A percentile compares a stretch with the other conserved stretches of the same genome.
Conservation (phyloP, 2,888 invertebrate genomes). For the Esperia sulphurella region DNA sequence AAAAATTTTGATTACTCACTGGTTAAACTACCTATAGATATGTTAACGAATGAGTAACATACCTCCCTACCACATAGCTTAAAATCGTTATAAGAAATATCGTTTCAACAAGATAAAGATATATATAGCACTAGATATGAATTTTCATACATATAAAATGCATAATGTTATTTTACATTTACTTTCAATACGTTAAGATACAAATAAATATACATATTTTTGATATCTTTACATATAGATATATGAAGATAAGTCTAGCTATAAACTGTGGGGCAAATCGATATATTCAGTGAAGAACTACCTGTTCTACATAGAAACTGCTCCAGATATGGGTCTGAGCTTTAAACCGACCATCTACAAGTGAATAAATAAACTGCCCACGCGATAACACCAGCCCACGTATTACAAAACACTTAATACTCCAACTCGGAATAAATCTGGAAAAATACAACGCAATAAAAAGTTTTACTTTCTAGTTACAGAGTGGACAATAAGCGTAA, state of each 20-base stretch:
- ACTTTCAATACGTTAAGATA: too few relatives aligned
- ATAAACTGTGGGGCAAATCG: constrained; percentile 18
- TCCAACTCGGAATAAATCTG: constrained; percentile 47
- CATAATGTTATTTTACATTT: too few relatives aligned
- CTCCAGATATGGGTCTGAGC: constrained; percentile 40
- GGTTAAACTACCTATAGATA: background rate
- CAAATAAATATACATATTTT: background rate
- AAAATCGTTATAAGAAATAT: too few relatives aligned
- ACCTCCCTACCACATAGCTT: background rate
- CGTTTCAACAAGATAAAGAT: too few relatives aligned
- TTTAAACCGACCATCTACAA: constrained; percentile 48
- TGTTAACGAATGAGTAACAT: background rate
- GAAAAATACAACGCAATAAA: constrained; percentile 60
- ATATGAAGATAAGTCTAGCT: constrained; percentile 9
- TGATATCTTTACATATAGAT: background rate
- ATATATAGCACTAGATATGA: too few relatives aligned
- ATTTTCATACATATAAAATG: too few relatives aligned
- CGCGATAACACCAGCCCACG: constrained; percentile 56
- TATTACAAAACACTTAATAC: constrained; percentile 59
- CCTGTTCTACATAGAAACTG: constrained; percentile 51
- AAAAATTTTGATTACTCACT: constrained; percentile 10
- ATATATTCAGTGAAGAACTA: constrained; percentile 60
- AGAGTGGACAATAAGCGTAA: constrained; percentile 31
- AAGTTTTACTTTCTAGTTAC: constrained; percentile 40
- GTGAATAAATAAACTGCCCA: constrained; percentile 68